A percentile compares a stretch with the other conserved stretches of the same genome.
Evolutionary conservation across 92 coral and sea anemone species (phyloP).

Genomic region (Zoanthus sociatus): DNA sequence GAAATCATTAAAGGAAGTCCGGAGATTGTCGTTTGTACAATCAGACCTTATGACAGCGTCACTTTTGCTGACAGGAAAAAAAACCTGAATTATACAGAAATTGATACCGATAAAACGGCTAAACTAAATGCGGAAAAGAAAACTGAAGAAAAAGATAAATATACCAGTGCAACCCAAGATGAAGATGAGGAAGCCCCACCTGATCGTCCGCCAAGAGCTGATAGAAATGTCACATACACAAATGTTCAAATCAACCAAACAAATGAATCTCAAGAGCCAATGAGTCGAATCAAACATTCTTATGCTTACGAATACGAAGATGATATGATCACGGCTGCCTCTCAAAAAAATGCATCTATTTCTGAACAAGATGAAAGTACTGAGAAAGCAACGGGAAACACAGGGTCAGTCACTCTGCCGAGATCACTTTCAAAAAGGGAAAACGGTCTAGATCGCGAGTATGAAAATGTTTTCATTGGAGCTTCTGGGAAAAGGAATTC

Average conservation of each 20-base stretch:
- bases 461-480: constrained; percentile 38
- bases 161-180: neutral
- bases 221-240: neutral
- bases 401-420: neutral
- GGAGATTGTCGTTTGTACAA: constrained; percentile 84
- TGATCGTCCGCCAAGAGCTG: constrained; percentile 3
- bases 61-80: constrained; percentile 23
- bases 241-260: neutral
- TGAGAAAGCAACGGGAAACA: neutral
- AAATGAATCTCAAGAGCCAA: neutral
- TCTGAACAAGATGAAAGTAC: neutral
- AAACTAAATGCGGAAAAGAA: constrained; percentile 15
- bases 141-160: neutral
- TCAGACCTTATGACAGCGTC: constrained; percentile 72
- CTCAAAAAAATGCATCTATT: neutral
- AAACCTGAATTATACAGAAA: constrained; percentile 45
- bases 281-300: constrained; percentile 33
- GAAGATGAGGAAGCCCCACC: constrained; percentile 8
- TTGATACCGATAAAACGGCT: constrained; percentile 56
- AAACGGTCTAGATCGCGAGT: constrained; percentile 6
- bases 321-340: constrained; percentile 38
- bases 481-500: constrained; percentile 14
- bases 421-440: neutral
- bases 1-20: constrained; percentile 92
- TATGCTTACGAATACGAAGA: constrained; percentile 47